A percentile compares a stretch with the other conserved stretches of the same genome.
Evolutionary conservation across 2,797 vertebrate genomes (phyloP).

Genomic region (Sebastes itinus): DNA sequence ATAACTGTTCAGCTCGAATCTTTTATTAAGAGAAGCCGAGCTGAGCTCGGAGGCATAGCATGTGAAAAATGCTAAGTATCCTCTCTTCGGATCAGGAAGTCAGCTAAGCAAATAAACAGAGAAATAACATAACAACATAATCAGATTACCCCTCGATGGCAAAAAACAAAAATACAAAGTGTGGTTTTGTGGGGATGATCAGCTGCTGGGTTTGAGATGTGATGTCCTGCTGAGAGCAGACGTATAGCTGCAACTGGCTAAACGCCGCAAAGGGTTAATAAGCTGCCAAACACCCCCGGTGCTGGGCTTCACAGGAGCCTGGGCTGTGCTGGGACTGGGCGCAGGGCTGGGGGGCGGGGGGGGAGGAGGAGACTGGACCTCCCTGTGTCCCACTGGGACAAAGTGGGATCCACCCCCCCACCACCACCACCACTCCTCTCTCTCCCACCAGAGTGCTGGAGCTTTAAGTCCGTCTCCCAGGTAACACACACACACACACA

Average conservation of each 20-base stretch:
- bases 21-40: constrained; percentile 43
- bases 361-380: constrained; percentile 23
- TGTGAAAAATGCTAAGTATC: constrained; percentile 51
- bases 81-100: constrained; percentile 41
- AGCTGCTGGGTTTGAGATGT: constrained; percentile 30
- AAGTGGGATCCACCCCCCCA: constrained; percentile 29
- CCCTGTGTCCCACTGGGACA: constrained; percentile 36
- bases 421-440: constrained; percentile 47
- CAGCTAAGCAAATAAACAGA: constrained; percentile 53
- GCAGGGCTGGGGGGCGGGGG: neutral
- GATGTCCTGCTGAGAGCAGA: constrained; percentile 52
- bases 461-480: constrained; percentile 80
- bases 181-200: constrained; percentile 21
- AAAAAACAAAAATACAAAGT: neutral
- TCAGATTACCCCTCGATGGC: constrained; percentile 43
- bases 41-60: constrained; percentile 20
- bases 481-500: constrained; percentile 73
- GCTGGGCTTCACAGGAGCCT: constrained; percentile 43
- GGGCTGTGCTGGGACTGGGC: constrained; percentile 16
- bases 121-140: constrained; percentile 61
- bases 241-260: constrained; percentile 41
- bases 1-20: constrained; percentile 21
- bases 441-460: constrained; percentile 72
- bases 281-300: constrained; percentile 41
- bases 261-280: constrained; percentile 63